phyloP scores from a whole-genome alignment of 1,140 invertebrate species.

The Danaus melanippus region DNA sequence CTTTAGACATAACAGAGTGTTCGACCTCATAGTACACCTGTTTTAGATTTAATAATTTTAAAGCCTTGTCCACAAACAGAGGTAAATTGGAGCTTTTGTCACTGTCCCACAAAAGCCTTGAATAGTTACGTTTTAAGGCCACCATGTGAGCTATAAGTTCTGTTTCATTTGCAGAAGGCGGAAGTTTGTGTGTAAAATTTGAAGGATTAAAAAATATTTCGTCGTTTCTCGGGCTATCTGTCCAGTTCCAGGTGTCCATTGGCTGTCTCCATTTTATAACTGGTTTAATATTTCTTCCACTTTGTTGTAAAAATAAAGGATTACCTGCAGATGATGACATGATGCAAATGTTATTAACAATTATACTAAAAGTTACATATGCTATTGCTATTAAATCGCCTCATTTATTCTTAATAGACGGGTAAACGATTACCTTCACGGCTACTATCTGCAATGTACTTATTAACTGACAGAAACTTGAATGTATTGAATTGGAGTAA shows the following conservation, averaged over 20 bases:
- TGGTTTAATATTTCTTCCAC: conserved; percentile 42
- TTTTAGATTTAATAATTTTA: conserved; percentile 85
- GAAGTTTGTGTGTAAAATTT: conserved; percentile 69
- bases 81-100: conserved; percentile 79
- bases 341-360: conserved; percentile 1
- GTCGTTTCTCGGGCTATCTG: conserved; percentile 65
- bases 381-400: too few species aligned
- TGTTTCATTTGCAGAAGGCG: conserved; percentile 67
- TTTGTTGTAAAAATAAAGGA: conserved; percentile 55
- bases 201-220: conserved; percentile 68
- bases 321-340: conserved; percentile 40
- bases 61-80: conserved; percentile 84
- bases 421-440: too few species aligned
- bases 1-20: conserved; percentile 91
- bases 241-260: conserved; percentile 71
- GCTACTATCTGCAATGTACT: too few species aligned
- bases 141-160: conserved; percentile 71
- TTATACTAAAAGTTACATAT: conserved; percentile 3
- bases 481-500: too few species aligned
- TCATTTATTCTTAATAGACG: too few species aligned
- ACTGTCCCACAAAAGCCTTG: conserved; percentile 80
- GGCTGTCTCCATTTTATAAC: conserved; percentile 73
- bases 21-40: conserved; percentile 88
- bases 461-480: too few species aligned
- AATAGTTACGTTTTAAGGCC: conserved; percentile 69